Base-by-base conservation (phyloP, 2,113 vertebrate species). In the Xenus cinereus region DNA sequence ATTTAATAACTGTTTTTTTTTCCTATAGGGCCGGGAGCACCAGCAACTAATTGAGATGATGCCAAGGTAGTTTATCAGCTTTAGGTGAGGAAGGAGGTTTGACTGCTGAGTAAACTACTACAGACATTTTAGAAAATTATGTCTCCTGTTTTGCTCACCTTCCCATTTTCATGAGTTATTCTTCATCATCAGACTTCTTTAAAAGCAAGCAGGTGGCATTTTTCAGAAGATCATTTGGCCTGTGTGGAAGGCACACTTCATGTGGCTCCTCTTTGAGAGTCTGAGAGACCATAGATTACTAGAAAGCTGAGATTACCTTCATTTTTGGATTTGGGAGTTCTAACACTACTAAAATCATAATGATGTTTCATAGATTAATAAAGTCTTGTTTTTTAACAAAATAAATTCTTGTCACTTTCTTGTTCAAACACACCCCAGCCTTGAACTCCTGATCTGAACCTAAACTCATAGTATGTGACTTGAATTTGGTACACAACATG, bases 311-410 rank as follows among this genome's bases (percentile, higher is more conserved):
- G 7, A 24, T 19, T 78, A 23, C 22, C 54, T 72, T 85, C 1
- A 0, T 2, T 77, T 91, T 78, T 59, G 23, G 20, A 33, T 89
- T 45, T 72, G 19, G 8, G 33, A 53, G 37, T 69, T 90, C 48
- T 85, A 45, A 45, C 0, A 1, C 20, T 54, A 51, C 28, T 17
- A 51, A 84, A 84, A 56, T 46, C 2, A 4, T 50, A 66, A 48
- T 59, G 13, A 18, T 4, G 11, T 82, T 91, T 85, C 1, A 3
- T 33, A 59, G 41, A 41, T 54, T 14, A 79, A 13, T 72, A 5
- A 60, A 48, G 15, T 75, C 1, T 20, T 62, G 9, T 0, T 33
- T 80, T 73, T 69, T 67, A 64, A 41, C 1, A 0, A 76, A 90
- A 68, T 62, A 46, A 53, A 23, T 51, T 73, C 4, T 89, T 54